phyloP scores from a whole-genome alignment of 2,888 invertebrate species.

The Polymixis flavicincta region DNA sequence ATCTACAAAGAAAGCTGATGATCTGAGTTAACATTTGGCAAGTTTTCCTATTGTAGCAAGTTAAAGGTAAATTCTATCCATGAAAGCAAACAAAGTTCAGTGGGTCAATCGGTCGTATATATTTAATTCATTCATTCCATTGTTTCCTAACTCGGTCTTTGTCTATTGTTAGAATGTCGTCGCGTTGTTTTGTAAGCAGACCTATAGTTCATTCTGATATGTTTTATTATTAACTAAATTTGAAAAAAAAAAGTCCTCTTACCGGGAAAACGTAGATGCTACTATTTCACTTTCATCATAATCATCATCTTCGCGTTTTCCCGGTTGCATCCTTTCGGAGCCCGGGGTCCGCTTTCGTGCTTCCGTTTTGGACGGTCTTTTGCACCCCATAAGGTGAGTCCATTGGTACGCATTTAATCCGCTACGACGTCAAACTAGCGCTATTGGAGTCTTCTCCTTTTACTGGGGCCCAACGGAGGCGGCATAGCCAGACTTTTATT shows the following conservation, averaged over 20 bases:
- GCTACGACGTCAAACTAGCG: no score
- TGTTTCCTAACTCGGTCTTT: slow-evolving; percentile 23
- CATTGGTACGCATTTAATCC: no score
- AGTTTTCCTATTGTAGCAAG: background rate
- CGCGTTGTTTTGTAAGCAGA: slow-evolving; percentile 1
- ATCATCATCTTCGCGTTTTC: no score
- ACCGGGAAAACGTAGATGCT: background rate
- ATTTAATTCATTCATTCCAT: slow-evolving; percentile 35
- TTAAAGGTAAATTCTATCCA: background rate
- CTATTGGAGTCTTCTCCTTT: no score
- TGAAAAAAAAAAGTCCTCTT: background rate
- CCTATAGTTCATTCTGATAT: no score
- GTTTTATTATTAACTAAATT: background rate
- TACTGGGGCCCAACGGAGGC: no score
- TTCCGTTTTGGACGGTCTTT: no score
- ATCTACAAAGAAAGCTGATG: background rate
- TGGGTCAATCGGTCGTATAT: slow-evolving; percentile 42
- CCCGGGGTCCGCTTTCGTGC: no score
- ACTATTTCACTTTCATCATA: no score
- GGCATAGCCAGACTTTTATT: no score
- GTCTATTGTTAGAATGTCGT: slow-evolving; percentile 31
- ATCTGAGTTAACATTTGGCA: background rate
- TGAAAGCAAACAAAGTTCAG: slow-evolving; percentile 35
- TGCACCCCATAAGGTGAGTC: no score
- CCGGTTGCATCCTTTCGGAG: no score